These are phyloP conservation scores for Tretioscincus oriximinensis DNA, from an alignment of 2,113 vertebrate genomes.

Conservation along the genomic window DNA sequence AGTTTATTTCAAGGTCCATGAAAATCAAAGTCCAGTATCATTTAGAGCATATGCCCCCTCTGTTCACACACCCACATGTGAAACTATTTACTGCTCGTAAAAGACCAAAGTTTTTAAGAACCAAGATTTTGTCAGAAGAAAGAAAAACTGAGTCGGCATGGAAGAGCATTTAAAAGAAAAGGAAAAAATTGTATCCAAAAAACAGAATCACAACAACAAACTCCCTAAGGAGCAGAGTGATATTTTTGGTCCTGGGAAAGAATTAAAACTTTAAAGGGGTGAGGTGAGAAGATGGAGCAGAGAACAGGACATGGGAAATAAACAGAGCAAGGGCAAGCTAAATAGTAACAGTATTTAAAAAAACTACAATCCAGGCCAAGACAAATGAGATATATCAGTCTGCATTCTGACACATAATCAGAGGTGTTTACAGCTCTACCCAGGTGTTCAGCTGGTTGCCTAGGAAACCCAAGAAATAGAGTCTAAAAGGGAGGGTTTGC, in stretches of 20 bases:
- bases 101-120: constrained; percentile 1
- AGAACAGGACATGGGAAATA: neutral
- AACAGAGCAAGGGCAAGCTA: constrained; percentile 6
- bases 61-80: neutral
- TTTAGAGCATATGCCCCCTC: neutral
- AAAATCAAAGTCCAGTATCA: neutral
- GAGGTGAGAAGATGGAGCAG: constrained; percentile 9
- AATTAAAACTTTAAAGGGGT: neutral
- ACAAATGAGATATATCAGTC: neutral
- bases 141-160: neutral
- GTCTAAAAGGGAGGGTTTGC: neutral
- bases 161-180: neutral
- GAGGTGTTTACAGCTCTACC: constrained; percentile 39
- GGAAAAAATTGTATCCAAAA: neutral
- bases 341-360: constrained; percentile 1
- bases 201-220: constrained; percentile 2
- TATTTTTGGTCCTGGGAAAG: neutral
- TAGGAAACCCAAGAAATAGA: constrained; percentile 49
- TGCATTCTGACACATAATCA: constrained; percentile 8
- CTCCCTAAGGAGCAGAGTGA: neutral
- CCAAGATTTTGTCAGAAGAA: neutral
- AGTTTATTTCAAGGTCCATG: neutral
- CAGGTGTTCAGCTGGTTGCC: constrained; percentile 53
- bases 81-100: constrained; percentile 3
- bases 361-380: constrained; percentile 25